phyloP scores from a whole-genome alignment of 2,113 vertebrate species.

The Brachypteracias leptosomus region DNA sequence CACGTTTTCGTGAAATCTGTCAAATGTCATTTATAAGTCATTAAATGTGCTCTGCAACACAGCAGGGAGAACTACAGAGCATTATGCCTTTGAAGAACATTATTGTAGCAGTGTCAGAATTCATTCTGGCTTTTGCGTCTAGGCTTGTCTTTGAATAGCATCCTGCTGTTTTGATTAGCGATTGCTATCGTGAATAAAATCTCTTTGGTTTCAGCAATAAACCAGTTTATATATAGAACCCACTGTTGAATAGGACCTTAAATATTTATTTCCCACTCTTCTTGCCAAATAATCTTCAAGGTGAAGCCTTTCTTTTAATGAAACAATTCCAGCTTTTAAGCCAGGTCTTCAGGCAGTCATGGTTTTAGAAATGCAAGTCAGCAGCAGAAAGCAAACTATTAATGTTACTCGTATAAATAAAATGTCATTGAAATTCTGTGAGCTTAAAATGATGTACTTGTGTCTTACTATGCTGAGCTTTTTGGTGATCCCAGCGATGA shows the following conservation, averaged over 20 bases:
- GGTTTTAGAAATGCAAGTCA: background rate
- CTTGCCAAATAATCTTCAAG: constrained; percentile 32
- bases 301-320: background rate
- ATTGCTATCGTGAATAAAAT: background rate
- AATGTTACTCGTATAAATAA: background rate
- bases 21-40: background rate
- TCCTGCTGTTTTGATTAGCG: constrained; percentile 6
- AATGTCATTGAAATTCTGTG: background rate
- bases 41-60: background rate
- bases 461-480: background rate
- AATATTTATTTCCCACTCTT: constrained; percentile 44
- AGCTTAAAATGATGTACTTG: background rate
- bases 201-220: constrained; percentile 24
- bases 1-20: background rate
- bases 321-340: background rate
- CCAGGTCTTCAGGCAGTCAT: background rate
- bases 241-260: constrained; percentile 27
- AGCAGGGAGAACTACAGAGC: background rate
- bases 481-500: background rate
- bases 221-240: constrained; percentile 39
- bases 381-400: background rate
- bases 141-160: constrained; percentile 24
- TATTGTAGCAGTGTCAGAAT: background rate
- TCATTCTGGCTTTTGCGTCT: background rate
- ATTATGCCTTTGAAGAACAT: background rate